Conservation (phyloP, 1,140 invertebrate species). For the Atta texana region DNA sequence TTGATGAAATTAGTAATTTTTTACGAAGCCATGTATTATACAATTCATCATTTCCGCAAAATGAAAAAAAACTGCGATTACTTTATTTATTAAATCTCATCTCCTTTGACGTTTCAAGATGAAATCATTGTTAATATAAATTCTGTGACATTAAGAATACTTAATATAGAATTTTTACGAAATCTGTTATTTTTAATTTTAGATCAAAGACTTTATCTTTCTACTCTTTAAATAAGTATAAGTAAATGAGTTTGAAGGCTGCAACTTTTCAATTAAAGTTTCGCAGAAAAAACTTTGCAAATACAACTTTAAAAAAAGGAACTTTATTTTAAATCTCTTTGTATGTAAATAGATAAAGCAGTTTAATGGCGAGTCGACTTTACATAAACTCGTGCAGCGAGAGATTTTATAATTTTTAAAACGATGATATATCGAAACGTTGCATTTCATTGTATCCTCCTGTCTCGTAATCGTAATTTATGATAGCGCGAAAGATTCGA, state of each 20-base stretch:
- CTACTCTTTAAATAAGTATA: not conserved
- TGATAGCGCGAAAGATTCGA: slow-evolving; percentile 50
- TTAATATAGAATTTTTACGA: not conserved
- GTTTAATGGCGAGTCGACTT: not conserved
- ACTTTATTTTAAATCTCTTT: not conserved
- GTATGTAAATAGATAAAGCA: not conserved
- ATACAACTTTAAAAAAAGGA: not conserved
- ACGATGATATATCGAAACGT: not conserved
- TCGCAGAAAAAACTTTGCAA: not conserved
- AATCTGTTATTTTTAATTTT: not conserved
- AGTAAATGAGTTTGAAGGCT: not conserved
- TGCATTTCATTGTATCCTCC: slow-evolving; percentile 5
- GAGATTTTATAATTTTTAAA: slow-evolving; percentile 21
- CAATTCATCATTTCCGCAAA: not conserved
- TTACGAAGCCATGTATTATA: not conserved
- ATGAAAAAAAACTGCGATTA: not conserved
- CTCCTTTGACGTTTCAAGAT: not conserved
- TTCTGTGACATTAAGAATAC: not conserved
- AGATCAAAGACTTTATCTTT: not conserved
- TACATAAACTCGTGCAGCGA: not conserved
- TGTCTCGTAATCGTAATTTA: slow-evolving; percentile 54
- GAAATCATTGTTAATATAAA: not conserved
- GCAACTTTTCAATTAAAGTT: not conserved
- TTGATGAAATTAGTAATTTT: not conserved
- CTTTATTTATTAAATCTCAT: not conserved